Evolutionary conservation across 2,797 vertebrate genomes (phyloP), one percentile per base, ranked within the genome.

Genomic region (Pampus argenteus): DNA sequence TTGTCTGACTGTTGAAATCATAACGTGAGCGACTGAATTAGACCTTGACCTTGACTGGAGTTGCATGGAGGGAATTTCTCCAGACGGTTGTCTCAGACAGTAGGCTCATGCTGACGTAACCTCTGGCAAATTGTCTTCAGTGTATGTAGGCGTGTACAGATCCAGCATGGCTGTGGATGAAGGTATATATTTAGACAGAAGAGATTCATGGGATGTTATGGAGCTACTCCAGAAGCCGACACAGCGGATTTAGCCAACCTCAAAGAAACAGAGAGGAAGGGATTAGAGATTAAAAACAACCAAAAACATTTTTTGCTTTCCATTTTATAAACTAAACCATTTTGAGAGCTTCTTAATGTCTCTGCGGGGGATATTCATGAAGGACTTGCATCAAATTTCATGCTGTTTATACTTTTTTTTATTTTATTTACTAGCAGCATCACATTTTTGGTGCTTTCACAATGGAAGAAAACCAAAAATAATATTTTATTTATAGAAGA

Each of bases 141-240:
- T 17, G 61, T 56, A 47, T 51, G 65, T 59, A 56, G 75, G 72
- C 50, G 44, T 50, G 47, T 51, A 56, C 47, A 84, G 67, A 66
- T 63, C 22, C 51, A 54, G 71, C 38, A 25, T 64, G 60, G 34
- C 49, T 31, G 23, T 50, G 28, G 52, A 42, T n/a, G n/a, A n/a
- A n/a, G n/a, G n/a, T n/a, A n/a, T 54, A 36, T 56, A 40, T 68
- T 65, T 52, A 26, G 59, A 55, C 25, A 58, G 26, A 44, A 14
- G 40, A 71, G 54, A 60, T 68, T 73, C 51, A 73, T 57, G 34
- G 36, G 65, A 65, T 67, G 44, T 45, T 34, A 61, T 40, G 26
- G 48, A 59, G 57, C 61, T 20, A 7, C 52, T 70, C 40, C 15
- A 6, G 45, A 49, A 66, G 61, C 23, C 9, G 22, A 63, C 18